These are phyloP conservation scores for Perognathus longimembris DNA, from an alignment of 2,113 vertebrate species.

Conservation along the genomic window DNA sequence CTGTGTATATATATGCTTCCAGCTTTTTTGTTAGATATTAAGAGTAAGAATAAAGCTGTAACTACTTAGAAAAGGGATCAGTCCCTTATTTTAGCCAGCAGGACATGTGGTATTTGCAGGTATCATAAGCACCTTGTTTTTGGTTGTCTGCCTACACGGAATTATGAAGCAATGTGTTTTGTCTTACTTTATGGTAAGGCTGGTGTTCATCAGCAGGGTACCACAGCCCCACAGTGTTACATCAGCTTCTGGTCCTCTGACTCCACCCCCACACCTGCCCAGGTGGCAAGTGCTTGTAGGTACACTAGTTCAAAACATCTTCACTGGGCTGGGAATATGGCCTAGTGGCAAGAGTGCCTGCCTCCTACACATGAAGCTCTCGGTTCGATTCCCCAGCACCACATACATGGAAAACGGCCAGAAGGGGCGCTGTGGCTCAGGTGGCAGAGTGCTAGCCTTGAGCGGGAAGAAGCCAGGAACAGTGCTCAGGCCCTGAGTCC, in stretches of 20 bases:
- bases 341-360: too few species aligned
- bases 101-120: not conserved
- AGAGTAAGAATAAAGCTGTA: not conserved
- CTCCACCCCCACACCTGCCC: too few species aligned
- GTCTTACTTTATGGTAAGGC: not conserved
- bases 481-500: too few species aligned
- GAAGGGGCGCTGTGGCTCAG: too few species aligned
- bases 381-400: too few species aligned
- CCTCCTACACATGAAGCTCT: too few species aligned
- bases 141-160: not conserved
- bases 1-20: too few species aligned
- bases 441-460: too few species aligned
- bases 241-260: not conserved
- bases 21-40: not conserved
- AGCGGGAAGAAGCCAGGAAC: too few species aligned
- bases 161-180: not conserved
- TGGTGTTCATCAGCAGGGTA: not conserved
- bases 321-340: too few species aligned
- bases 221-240: too few species aligned
- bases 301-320: constrained; percentile 21
- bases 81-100: not conserved
- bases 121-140: not conserved
- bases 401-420: too few species aligned
- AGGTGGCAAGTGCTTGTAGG: not conserved
- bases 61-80: not conserved